Base-by-base conservation (phyloP, 2,113 vertebrate species). In the Toxotes jaculatrix region DNA sequence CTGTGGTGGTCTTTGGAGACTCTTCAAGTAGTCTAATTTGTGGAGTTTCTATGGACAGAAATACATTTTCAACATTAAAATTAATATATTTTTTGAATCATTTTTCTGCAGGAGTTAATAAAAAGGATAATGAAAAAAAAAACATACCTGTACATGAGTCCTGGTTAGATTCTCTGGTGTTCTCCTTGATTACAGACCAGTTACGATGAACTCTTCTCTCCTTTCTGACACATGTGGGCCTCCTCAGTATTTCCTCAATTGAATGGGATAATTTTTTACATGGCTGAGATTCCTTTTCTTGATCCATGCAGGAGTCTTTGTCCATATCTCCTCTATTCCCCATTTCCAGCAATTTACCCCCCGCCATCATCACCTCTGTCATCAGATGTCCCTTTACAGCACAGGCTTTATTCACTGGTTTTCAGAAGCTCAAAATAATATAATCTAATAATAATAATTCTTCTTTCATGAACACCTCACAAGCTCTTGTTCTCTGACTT, bases 181-280 rank as follows among this genome's bases (percentile, higher is more conserved):
- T 92, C 65, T 88, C 85, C 71, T 79, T 88, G 42, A 92, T 92
- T 1, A 93, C 90, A 53, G 85, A 86, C 77, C 86, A 80, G 82
- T 31, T 68, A 1, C 57, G 76, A 47, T 77, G 53, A 61, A 27
- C 61, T 64, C n/a, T 55, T 6, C 12, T 65, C 12, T 82, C 82
- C 59, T 36, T 77, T 38, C 70, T 69, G 65, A 76, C 32, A 79
- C 80, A 86, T 0, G 51, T 16, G 1, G 93, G 90, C 49, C 79
- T 91, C 67, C 78, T 85, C 34, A 94, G 84, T 53, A 94, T 94
- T 62, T 93, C 92, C 19, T 94, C 93, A 16, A 94, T 93, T 0
- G 93, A 94, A 71, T 94, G 91, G 0, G 31, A 76, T 34, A 94
- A 79, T 56, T 55, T 84, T 62, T 86, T 91, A 2, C 34, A 3